Evolutionary conservation across 2,797 vertebrate species (phyloP).

Genomic region (Geotrypetes seraphini): DNA sequence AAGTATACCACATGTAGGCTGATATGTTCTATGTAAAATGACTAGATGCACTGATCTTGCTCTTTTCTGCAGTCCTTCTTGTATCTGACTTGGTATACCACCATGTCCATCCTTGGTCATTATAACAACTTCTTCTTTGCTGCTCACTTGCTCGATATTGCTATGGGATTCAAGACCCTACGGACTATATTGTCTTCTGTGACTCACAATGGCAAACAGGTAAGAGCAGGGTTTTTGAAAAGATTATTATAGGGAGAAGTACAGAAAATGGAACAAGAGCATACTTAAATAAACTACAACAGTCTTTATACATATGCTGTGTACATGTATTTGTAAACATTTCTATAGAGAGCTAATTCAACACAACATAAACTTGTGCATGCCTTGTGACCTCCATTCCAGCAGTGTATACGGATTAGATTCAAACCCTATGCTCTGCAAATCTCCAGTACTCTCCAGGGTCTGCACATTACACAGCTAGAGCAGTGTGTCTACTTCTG

Average conservation of each 20-base stretch:
- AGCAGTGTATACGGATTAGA: too few species aligned
- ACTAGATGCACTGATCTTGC: not conserved
- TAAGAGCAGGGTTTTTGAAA: conserved; percentile 27
- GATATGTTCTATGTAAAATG: not conserved
- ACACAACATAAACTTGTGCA: too few species aligned
- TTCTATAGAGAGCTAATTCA: too few species aligned
- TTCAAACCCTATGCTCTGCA: too few species aligned
- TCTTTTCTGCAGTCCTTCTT: conserved; percentile 75
- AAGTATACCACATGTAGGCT: not conserved
- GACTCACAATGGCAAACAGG: conserved; percentile 98
- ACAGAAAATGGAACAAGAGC: too few species aligned
- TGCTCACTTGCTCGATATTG: conserved; percentile 92
- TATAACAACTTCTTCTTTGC: conserved; percentile 99
- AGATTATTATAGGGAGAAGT: too few species aligned
- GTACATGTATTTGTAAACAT: too few species aligned
- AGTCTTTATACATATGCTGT: too few species aligned
- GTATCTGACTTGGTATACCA: conserved; percentile 95
- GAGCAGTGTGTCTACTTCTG: not conserved
- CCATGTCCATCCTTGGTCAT: conserved; percentile 96
- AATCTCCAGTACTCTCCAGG: too few species aligned
- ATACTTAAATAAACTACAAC: too few species aligned
- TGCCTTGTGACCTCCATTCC: too few species aligned
- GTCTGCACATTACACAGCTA: too few species aligned
- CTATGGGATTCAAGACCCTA: conserved; percentile 96
- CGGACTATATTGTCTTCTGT: conserved; percentile 95